Evolutionary conservation across 2,888 invertebrate genomes (phyloP).

Genomic region (Drosophila paramelanica): DNA sequence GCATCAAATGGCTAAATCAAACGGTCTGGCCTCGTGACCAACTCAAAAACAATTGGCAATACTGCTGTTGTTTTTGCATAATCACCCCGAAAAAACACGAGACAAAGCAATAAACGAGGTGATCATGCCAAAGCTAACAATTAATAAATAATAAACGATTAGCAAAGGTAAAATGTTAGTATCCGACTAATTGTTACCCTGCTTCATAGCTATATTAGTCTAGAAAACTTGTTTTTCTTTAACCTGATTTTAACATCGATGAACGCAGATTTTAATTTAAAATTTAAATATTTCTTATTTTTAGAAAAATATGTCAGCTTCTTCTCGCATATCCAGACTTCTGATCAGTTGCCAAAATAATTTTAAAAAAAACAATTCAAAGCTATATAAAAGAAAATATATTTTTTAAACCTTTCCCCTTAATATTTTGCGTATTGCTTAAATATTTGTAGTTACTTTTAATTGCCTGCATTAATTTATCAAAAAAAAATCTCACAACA

Average conservation of each 20-base stretch:
- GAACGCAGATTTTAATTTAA: too few relatives aligned
- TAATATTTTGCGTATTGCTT: not conserved
- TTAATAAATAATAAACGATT: not conserved
- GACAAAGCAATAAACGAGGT: not conserved
- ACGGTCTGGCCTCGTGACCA: constrained; percentile 26
- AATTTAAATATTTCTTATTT: too few relatives aligned
- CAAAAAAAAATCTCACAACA: constrained; percentile 10
- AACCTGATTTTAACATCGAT: too few relatives aligned
- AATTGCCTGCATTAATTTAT: constrained; percentile 1
- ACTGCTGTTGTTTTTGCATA: constrained; percentile 6
- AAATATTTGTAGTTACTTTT: not conserved
- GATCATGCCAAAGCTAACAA: not conserved
- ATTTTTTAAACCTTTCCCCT: too few relatives aligned
- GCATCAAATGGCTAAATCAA: constrained; percentile 9
- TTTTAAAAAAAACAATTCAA: too few relatives aligned
- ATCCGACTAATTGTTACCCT: not conserved
- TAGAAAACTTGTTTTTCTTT: too few relatives aligned
- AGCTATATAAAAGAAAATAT: too few relatives aligned
- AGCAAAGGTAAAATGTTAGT: too few relatives aligned
- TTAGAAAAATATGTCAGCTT: too few relatives aligned
- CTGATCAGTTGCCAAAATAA: too few relatives aligned
- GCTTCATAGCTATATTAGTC: not conserved
- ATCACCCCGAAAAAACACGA: constrained; percentile 14
- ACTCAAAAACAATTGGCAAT: constrained; percentile 15
- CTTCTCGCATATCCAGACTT: too few relatives aligned